Evolutionary conservation across 2,113 vertebrate species (phyloP), one percentile per base, ranked within the genome.

Genomic region (Nibea albiflora): DNA sequence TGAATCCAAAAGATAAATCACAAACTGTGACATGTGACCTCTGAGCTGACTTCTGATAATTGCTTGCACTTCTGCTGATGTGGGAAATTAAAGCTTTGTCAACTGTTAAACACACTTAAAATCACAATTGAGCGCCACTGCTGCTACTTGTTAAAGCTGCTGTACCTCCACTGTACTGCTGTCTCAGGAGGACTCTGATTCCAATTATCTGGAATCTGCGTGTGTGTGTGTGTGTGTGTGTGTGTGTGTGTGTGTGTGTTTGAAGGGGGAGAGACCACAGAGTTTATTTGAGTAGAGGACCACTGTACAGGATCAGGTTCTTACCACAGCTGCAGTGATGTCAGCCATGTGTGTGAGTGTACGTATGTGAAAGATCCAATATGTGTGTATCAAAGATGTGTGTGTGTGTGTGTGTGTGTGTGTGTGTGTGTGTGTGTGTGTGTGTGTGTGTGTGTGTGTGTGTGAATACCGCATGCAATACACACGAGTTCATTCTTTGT

Each of bases 301-400:
- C 58, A 80, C 72, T 80, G 87, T 77, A 66, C 73, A 65, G 79
- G 85, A 90, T 93, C 89, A 56, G 77, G 73, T 90, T 91, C 76
- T 83, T 63, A 71, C 73, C 74, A 65, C 89, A 92, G 74, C 92
- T 90, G 79, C 77, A 82, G 81, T 91, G 90, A 93, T 87, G 86
- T 91, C 88, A 91, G 83, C 26, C 44, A 3, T 74, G 28, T 70
- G 56, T 56, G 26, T 61, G 24, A 31, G 46, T 54, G 68, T 54
- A 12, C 11, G 5, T 24, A 15, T 24, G 44, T 39, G 19, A 58
- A 58, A 56, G 49, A 12, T 16, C 11, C 3, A 35, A 72, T 50
- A 11, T 64, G 47, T 75, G 58, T 74, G 47, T 62, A 20, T 20
- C 31, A 61, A 61, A 61, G 8, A 0, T 24, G 16, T 67, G 15